These are phyloP conservation scores for Agriopis leucophaearia DNA, from an alignment of 2,888 invertebrate species.

Conservation along the genomic window DNA sequence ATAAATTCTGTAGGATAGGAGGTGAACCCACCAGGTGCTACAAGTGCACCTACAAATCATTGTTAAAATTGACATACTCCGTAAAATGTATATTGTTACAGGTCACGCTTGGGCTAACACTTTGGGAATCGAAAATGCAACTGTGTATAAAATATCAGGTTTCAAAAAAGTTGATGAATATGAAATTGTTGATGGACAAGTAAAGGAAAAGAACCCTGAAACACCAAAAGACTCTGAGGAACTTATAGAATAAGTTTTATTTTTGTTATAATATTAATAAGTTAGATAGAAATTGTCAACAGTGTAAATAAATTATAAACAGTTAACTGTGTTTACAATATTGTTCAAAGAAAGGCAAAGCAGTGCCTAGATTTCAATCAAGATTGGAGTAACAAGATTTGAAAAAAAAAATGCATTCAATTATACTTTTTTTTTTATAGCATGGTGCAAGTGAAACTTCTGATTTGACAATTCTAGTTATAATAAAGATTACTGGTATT, in stretches of 20 bases:
- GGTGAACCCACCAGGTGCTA: too few relatives aligned
- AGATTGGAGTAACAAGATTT: too few relatives aligned
- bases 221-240: slow-evolving; percentile 41
- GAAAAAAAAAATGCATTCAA: too few relatives aligned
- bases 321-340: neutral
- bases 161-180: slow-evolving; percentile 78
- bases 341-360: too few relatives aligned
- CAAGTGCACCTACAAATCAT: too few relatives aligned
- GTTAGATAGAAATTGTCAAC: slow-evolving; percentile 6
- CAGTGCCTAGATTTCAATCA: too few relatives aligned
- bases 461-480: too few relatives aligned
- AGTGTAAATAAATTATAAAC: slow-evolving; percentile 27
- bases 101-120: slow-evolving; percentile 86
- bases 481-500: too few relatives aligned
- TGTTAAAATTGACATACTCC: neutral
- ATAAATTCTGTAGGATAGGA: too few relatives aligned
- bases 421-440: too few relatives aligned
- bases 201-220: slow-evolving; percentile 50
- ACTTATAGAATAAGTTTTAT: slow-evolving; percentile 40
- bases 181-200: slow-evolving; percentile 75
- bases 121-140: slow-evolving; percentile 85
- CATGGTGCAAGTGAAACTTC: too few relatives aligned
- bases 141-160: slow-evolving; percentile 85
- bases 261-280: slow-evolving; percentile 19
- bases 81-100: slow-evolving; percentile 62